Percentiles rank a stretch among this genome's conserved stretches.
Conservation (phyloP, 2,113 vertebrate genomes). For the Chaetodon auriga region DNA sequence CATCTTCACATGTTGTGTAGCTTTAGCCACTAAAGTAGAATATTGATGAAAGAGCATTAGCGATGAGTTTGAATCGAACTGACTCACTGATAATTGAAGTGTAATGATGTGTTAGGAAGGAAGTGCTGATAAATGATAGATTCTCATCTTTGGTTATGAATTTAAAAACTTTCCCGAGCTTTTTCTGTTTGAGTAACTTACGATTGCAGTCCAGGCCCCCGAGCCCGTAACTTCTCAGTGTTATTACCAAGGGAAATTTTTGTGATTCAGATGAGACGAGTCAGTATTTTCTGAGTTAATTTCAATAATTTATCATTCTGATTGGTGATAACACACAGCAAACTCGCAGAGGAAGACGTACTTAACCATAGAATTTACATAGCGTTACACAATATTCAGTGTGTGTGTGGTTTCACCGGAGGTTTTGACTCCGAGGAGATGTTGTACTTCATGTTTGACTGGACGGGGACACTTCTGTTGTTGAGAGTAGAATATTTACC, state of each 20-base stretch:
- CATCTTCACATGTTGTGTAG: too few relatives aligned
- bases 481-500: neutral
- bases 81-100: neutral
- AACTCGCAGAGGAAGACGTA: constrained; percentile 13
- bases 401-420: constrained; percentile 42
- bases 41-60: neutral
- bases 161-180: neutral
- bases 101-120: too few relatives aligned
- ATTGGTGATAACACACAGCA: constrained; percentile 11
- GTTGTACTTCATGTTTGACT: constrained; percentile 46
- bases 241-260: constrained; percentile 30
- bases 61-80: neutral
- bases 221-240: constrained; percentile 16
- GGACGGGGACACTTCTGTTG: constrained; percentile 31
- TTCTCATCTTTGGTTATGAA: neutral
- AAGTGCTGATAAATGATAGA: neutral
- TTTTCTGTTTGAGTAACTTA: constrained; percentile 20
- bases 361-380: constrained; percentile 34
- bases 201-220: neutral
- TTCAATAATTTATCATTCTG: neutral
- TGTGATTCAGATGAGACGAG: constrained; percentile 29
- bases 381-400: constrained; percentile 31
- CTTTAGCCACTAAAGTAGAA: neutral
- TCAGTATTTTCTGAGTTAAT: constrained; percentile 24
- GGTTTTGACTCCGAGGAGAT: constrained; percentile 9